phyloP scores from a whole-genome alignment of 2,797 vertebrate species.

The Galagoides demidoff region DNA sequence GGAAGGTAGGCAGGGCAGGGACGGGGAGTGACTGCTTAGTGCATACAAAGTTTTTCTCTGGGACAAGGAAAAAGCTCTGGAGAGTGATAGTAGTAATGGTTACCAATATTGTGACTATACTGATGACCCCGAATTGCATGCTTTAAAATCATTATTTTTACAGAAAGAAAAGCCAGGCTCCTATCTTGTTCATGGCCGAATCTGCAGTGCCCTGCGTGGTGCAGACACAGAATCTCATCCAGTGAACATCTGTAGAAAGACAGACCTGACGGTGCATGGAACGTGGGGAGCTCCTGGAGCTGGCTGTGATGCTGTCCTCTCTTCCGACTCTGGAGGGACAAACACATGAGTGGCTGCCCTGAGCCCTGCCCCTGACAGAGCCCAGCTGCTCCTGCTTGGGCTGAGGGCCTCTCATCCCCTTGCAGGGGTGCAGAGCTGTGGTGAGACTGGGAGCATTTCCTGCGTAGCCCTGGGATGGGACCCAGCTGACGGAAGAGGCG shows the following conservation, averaged over 20 bases:
- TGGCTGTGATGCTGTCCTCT: rapidly evolving
- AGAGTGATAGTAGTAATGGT: too few relatives aligned
- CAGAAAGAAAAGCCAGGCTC: not conserved
- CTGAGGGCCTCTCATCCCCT: not conserved
- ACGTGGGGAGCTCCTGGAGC: not conserved
- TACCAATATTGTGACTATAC: rapidly evolving
- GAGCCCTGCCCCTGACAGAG: not conserved
- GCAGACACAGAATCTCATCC: not conserved
- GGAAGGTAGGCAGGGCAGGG: rapidly evolving
- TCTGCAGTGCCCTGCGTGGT: too few relatives aligned
- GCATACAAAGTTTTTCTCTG: rapidly evolving
- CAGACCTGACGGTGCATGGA: rapidly evolving
- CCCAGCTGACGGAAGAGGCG: not conserved
- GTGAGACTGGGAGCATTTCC: constrained; percentile 70
- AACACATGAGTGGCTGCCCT: rapidly evolving
- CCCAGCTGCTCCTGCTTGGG: not conserved
- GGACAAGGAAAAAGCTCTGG: not conserved
- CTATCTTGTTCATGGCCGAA: not conserved
- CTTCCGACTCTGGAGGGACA: not conserved
- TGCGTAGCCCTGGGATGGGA: constrained; percentile 34
- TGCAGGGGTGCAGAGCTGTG: not conserved
- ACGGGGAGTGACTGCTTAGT: rapidly evolving
- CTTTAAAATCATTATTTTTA: not conserved
- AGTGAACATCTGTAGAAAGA: not conserved
- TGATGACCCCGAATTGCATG: not conserved